Conservation (phyloP, 2,888 invertebrate genomes). For the Dichetophora obliterata region DNA sequence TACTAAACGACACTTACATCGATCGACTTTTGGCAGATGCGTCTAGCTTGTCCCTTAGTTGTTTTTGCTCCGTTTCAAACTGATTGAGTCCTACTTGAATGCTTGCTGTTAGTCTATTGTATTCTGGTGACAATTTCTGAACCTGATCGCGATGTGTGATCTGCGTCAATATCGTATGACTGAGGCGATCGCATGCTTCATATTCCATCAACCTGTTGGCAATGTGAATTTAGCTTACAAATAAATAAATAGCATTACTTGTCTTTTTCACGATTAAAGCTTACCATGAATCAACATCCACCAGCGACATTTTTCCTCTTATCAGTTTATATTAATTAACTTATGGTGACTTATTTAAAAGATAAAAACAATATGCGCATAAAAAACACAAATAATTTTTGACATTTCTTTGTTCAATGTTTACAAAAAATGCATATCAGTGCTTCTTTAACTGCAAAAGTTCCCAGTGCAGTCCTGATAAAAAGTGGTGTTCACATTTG, state of each 20-base stretch:
- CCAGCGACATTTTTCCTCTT: constrained; percentile 62
- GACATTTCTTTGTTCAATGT: constrained; percentile 19
- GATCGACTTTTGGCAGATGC: constrained; percentile 62
- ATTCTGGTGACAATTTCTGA: constrained; percentile 72
- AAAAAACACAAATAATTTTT: background rate
- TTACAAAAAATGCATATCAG: background rate
- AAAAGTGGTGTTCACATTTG: no score
- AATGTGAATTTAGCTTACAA: background rate
- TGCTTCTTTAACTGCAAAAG: constrained; percentile 1
- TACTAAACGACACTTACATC: constrained; percentile 44
- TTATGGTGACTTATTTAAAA: background rate
- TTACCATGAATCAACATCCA: constrained; percentile 69
- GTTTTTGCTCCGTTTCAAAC: constrained; percentile 73
- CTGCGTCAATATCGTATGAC: constrained; percentile 75
- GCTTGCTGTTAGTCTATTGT: constrained; percentile 73
- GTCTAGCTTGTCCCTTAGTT: constrained; percentile 73
- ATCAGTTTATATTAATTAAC: constrained; percentile 21
- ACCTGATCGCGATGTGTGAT: constrained; percentile 73
- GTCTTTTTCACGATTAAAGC: constrained; percentile 12
- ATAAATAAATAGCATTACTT: background rate
- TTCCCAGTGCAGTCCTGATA: no score
- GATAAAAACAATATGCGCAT: background rate
- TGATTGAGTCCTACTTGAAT: constrained; percentile 76
- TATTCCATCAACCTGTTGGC: constrained; percentile 74
- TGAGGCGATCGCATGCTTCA: constrained; percentile 77